phyloP scores from a whole-genome alignment of 2,113 vertebrate species.

The Meleagris gallopavo region DNA sequence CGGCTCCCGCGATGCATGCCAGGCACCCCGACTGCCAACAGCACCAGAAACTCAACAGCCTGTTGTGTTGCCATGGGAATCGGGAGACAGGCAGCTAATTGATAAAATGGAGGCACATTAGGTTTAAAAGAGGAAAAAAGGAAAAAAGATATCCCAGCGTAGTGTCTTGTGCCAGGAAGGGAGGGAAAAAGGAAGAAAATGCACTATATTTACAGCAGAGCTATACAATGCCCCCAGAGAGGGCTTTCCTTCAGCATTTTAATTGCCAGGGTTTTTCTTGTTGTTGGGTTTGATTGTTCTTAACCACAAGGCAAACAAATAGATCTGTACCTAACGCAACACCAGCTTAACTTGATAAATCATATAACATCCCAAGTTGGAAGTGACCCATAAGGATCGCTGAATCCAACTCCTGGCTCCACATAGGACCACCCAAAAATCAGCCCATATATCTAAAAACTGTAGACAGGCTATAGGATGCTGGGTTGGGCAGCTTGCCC shows the following conservation, averaged over 20 bases:
- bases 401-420: too few relatives aligned
- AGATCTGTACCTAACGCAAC: neutral
- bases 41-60: constrained; percentile 46
- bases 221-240: neutral
- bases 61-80: constrained; percentile 58
- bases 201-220: neutral
- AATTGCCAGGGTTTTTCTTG: neutral
- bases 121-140: neutral
- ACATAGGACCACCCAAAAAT: too few relatives aligned
- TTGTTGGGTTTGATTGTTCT: neutral
- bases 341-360: neutral
- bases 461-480: neutral
- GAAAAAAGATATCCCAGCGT: neutral
- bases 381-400: too few relatives aligned
- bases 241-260: neutral
- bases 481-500: neutral
- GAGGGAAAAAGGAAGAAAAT: neutral
- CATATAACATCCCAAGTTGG: too few relatives aligned
- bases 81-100: constrained; percentile 49
- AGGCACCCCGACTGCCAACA: constrained; percentile 40
- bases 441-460: neutral
- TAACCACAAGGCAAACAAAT: neutral
- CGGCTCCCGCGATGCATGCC: constrained; percentile 8
- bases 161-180: neutral
- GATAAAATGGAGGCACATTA: constrained; percentile 43